These are phyloP conservation scores for Lethrus apterus DNA, from an alignment of 1,140 invertebrate species.

Conservation along the genomic window DNA sequence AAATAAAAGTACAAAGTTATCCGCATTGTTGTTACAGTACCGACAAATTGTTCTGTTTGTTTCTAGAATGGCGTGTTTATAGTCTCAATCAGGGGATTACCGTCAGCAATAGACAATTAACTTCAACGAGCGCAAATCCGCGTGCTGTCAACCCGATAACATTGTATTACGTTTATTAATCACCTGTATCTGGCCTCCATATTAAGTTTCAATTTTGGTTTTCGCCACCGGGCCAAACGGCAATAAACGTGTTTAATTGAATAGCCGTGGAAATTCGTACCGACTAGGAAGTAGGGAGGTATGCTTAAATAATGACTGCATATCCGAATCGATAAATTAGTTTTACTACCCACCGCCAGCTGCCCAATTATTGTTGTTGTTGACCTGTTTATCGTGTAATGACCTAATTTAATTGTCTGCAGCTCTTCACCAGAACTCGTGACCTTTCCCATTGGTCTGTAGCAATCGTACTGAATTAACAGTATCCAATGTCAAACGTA, in stretches of 20 bases:
- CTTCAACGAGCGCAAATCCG: background rate
- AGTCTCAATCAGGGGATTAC: too few species aligned
- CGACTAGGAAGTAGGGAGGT: slow-evolving; percentile 7
- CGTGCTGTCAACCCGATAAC: background rate
- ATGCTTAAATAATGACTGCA: slow-evolving; percentile 14
- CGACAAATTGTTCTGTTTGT: too few species aligned
- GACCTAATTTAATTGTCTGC: slow-evolving; percentile 5
- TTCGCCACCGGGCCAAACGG: slow-evolving; percentile 1
- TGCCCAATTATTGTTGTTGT: slow-evolving; percentile 19
- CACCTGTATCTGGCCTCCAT: slow-evolving; percentile 10
- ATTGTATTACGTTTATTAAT: background rate
- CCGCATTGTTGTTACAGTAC: too few species aligned
- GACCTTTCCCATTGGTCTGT: too few species aligned
- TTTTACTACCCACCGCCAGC: slow-evolving; percentile 14
- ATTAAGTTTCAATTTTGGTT: slow-evolving; percentile 5
- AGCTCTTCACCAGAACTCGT: too few species aligned
- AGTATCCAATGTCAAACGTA: too few species aligned
- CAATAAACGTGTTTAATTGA: slow-evolving; percentile 16
- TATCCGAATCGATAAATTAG: slow-evolving; percentile 20
- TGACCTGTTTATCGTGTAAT: slow-evolving; percentile 20
- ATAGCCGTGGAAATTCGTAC: slow-evolving; percentile 2
- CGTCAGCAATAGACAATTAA: too few species aligned
- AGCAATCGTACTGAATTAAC: slow-evolving; percentile 4
- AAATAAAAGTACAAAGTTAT: too few species aligned
- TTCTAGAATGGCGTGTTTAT: too few species aligned